These are phyloP conservation scores for Himalopsyche japonica DNA, from an alignment of 2,888 invertebrate genomes.

Conservation along the genomic window DNA sequence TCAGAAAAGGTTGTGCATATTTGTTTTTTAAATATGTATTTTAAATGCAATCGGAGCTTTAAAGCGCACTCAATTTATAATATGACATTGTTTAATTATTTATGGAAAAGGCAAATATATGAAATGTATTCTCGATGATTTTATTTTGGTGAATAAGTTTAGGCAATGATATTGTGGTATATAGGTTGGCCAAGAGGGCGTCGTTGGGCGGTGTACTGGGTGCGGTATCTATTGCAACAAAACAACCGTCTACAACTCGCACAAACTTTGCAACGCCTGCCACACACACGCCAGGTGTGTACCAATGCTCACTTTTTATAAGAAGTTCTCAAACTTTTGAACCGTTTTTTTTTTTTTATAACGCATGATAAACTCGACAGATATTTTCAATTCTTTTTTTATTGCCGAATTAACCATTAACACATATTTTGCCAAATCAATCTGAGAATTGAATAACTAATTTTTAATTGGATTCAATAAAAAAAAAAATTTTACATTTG, in stretches of 20 bases:
- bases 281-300: conserved; percentile 61
- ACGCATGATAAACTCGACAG: not conserved
- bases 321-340: not conserved
- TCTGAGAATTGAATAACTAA: too few species aligned
- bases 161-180: conserved; percentile 20
- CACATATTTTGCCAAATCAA: not conserved
- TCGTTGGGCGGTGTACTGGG: conserved; percentile 57
- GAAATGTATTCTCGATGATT: not conserved
- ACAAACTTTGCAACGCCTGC: conserved; percentile 62
- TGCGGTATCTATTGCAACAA: conserved; percentile 60
- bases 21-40: too few species aligned
- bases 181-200: conserved; percentile 41
- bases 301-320: conserved; percentile 5
- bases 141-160: not conserved
- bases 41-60: not conserved
- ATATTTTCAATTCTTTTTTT: not conserved
- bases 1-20: too few species aligned
- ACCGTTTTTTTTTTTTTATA: not conserved
- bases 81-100: too few species aligned
- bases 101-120: not conserved
- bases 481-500: too few species aligned
- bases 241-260: conserved; percentile 59
- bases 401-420: not conserved
- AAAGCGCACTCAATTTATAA: too few species aligned
- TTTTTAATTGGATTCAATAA: too few species aligned